These are phyloP conservation scores for Eupithecia dodoneata DNA, from an alignment of 2,888 invertebrate genomes.

Conservation along the genomic window DNA sequence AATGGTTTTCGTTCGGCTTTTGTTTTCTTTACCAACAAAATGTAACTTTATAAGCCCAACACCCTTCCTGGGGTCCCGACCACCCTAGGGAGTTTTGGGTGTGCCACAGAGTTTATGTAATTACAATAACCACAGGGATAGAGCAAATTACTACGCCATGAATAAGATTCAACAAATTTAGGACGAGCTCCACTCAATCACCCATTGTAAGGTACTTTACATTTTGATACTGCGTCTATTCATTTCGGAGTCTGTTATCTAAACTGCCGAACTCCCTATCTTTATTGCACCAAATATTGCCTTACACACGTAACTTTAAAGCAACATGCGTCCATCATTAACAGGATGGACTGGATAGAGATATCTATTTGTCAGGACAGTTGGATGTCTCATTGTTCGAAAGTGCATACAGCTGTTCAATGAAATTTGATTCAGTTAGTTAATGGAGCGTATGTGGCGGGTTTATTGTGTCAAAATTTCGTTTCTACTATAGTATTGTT, in stretches of 20 bases:
- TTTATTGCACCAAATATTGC: slow-evolving; percentile 28
- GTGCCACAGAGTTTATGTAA: slow-evolving; percentile 43
- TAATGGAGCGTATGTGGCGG: slow-evolving; percentile 72
- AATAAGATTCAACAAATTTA: slow-evolving; percentile 55
- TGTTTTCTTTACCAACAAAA: slow-evolving; percentile 52
- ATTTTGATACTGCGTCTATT: slow-evolving; percentile 29
- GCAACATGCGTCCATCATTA: slow-evolving; percentile 36
- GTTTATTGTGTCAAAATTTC: slow-evolving; percentile 56
- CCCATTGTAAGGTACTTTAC: slow-evolving; percentile 26
- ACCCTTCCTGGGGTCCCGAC: slow-evolving; percentile 37
- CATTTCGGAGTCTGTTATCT: slow-evolving; percentile 30
- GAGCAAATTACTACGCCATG: slow-evolving; percentile 53
- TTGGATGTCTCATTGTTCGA: slow-evolving; percentile 62
- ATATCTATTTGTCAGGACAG: slow-evolving; percentile 56
- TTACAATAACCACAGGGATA: slow-evolving; percentile 57
- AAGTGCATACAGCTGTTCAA: slow-evolving; percentile 72
- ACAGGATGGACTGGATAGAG: slow-evolving; percentile 51
- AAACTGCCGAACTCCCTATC: slow-evolving; percentile 23
- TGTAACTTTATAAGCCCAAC: slow-evolving; percentile 46
- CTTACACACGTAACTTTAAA: slow-evolving; percentile 31
- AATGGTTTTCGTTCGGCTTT: slow-evolving; percentile 41
- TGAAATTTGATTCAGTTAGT: slow-evolving; percentile 74
- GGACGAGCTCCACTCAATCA: slow-evolving; percentile 34
- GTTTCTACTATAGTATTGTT: slow-evolving; percentile 51
- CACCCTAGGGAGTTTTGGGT: slow-evolving; percentile 36